Evolutionary conservation across 2,113 vertebrate species (phyloP), one percentile per base, ranked within the genome.

Genomic region (Myiopsitta monachus): DNA sequence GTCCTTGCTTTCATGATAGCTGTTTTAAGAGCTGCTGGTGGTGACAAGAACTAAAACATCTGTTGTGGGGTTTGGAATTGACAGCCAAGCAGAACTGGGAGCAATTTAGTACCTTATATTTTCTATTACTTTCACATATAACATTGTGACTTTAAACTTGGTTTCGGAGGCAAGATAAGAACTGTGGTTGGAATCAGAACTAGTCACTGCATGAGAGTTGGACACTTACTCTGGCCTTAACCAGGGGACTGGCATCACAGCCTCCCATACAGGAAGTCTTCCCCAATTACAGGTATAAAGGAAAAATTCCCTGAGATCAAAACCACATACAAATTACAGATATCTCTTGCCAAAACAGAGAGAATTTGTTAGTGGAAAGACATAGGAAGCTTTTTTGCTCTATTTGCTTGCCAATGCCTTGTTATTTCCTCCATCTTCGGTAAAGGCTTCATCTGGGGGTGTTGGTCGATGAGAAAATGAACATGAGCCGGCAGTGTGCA

Each of bases 61-160:
- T 85, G 41, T 74, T 61, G 11, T 83, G 27, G 44, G 87, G 79
- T 61, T 54, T 82, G 57, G 68, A 96, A 81, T 16, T 90, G 92
- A 57, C 57, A 62, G 52, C 78, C 61, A 41, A 74, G 72, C 62
- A 84, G 57, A 91, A 85, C n/a, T 75, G 51, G 12, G 68, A 88
- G 44, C 10, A 2, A 79, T 88, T 95, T 87, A 70, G 78, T 44
- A 57, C 61, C 66, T 83, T 82, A 18, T 55, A 93, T 88, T 84
- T 96, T 92, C 57, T 88, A 26, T 68, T 91, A 59, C 88, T 19
- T 31, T 91, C 3, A 1, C 28, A 66, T 47, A 84, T 39, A 93
- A 46, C 69, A 41, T 46, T 67, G 27, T 93, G 80, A 92, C 88
- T 93, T 94, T 95, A 76, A 94, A 73, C 36, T 82, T 90, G 51